These are phyloP conservation scores for Lysandra coridon DNA, from an alignment of 2,888 invertebrate species.

Conservation along the genomic window DNA sequence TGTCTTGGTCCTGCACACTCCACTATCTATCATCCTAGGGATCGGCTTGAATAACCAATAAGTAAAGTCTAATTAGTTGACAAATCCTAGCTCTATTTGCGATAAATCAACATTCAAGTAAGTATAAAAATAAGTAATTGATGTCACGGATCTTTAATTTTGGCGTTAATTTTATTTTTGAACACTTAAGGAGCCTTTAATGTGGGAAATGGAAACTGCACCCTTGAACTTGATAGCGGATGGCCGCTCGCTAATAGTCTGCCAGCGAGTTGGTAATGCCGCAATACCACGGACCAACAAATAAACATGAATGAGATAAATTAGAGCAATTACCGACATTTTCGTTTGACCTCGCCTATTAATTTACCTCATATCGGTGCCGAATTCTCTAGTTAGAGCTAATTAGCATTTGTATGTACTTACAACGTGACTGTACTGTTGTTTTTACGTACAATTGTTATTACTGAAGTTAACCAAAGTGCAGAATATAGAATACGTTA, in stretches of 20 bases:
- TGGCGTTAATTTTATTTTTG: too few species aligned
- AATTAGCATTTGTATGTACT: slow-evolving; percentile 47
- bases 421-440: background rate
- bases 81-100: too few species aligned
- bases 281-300: background rate
- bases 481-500: too few species aligned
- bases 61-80: too few species aligned
- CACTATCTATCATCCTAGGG: too few species aligned
- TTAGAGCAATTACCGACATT: slow-evolving; percentile 52
- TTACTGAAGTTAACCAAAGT: background rate
- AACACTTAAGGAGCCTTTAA: too few species aligned
- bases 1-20: too few species aligned
- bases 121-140: too few species aligned
- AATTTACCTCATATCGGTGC: slow-evolving; percentile 59
- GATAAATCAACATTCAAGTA: too few species aligned
- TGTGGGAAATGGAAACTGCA: background rate
- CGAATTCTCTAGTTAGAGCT: slow-evolving; percentile 57
- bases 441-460: background rate
- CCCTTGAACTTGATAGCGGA: background rate
- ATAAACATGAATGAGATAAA: slow-evolving; percentile 48
- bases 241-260: background rate
- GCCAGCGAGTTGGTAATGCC: background rate
- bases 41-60: too few species aligned
- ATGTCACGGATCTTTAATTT: too few species aligned
- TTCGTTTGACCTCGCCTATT: slow-evolving; percentile 67